Evolutionary conservation across 2,113 vertebrate genomes (phyloP).

Genomic region (Nothoprocta perdicaria): DNA sequence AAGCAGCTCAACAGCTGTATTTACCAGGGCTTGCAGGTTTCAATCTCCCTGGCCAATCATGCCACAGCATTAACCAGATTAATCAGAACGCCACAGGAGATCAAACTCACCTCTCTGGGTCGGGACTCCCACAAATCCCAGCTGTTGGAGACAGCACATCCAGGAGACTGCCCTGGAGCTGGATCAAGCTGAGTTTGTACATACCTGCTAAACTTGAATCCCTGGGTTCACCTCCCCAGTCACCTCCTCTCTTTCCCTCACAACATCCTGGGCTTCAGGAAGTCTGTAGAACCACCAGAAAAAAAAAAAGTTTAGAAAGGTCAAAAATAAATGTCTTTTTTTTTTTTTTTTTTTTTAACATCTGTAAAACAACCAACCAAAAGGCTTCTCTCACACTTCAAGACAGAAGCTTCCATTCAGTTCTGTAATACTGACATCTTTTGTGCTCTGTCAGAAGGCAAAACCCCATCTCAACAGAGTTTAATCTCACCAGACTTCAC

Average conservation of each 20-base stretch:
- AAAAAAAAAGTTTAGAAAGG: neutral
- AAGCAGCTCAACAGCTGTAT: neutral
- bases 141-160: neutral
- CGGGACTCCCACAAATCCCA: neutral
- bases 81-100: neutral
- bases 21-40: neutral
- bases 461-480: neutral
- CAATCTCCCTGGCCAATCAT: neutral
- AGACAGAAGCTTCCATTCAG: neutral
- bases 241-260: accelerated
- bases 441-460: neutral
- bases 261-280: neutral
- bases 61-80: too few species aligned
- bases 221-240: neutral
- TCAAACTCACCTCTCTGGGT: neutral
- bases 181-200: neutral
- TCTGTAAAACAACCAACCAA: neutral
- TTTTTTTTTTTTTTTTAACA: neutral
- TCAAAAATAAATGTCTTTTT: neutral
- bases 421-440: neutral
- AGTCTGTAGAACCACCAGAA: neutral
- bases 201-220: neutral
- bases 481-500: neutral
- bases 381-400: neutral
- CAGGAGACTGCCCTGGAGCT: neutral